Percentiles rank a stretch among this genome's conserved stretches.
Evolutionary conservation across 2,888 invertebrate species (phyloP).

Genomic region (Tenthredo distinguenda): DNA sequence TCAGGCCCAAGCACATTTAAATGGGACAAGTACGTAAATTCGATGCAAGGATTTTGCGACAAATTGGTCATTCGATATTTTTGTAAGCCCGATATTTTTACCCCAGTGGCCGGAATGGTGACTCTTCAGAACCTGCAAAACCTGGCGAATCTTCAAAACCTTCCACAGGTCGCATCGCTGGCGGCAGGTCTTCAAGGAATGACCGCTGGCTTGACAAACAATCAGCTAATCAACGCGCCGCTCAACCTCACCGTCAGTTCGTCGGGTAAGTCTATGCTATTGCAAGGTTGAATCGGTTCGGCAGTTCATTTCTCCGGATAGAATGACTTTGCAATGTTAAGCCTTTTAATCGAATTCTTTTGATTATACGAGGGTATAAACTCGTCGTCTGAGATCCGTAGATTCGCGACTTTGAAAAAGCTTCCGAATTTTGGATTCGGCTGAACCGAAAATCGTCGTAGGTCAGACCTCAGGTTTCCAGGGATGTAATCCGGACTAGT

Average conservation of each 20-base stretch:
- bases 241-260: constrained; percentile 90
- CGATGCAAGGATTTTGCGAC: background rate
- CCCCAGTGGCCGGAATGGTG: constrained; percentile 87
- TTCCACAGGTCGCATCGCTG: constrained; percentile 82
- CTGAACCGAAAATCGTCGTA: background rate
- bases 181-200: constrained; percentile 84
- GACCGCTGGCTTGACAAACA: constrained; percentile 79
- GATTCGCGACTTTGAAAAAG: background rate
- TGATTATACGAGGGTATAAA: background rate
- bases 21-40: constrained; percentile 83
- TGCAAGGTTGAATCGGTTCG: constrained; percentile 11
- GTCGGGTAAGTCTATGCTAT: constrained; percentile 73
- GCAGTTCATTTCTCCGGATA: background rate
- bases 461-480: background rate
- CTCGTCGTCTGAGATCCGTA: background rate
- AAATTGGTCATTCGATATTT: background rate
- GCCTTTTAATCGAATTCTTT: background rate
- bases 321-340: background rate
- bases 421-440: background rate
- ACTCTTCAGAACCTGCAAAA: constrained; percentile 89
- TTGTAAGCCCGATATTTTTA: constrained; percentile 37
- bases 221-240: constrained; percentile 88
- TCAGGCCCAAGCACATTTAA: constrained; percentile 81
- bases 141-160: constrained; percentile 86
- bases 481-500: constrained; percentile 2